Conservation (phyloP, 2,797 vertebrate genomes). For the Cyclopterus lumpus region DNA sequence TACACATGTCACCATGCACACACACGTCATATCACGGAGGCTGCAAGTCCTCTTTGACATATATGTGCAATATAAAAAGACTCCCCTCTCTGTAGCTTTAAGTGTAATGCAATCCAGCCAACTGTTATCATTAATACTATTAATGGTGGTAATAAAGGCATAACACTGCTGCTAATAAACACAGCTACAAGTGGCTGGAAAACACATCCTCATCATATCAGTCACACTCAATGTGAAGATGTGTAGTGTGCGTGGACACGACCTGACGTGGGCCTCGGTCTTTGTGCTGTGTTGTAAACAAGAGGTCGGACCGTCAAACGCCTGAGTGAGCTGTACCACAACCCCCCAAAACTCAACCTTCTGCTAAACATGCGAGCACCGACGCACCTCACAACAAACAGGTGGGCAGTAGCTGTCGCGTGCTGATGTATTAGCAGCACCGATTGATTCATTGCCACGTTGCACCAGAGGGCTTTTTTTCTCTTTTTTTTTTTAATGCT, state of each 20-base stretch:
- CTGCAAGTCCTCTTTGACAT: neutral
- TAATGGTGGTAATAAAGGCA: neutral
- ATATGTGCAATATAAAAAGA: neutral
- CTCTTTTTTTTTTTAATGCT: no score
- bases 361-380: slow-evolving; percentile 46
- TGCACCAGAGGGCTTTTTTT: neutral
- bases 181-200: slow-evolving; percentile 22
- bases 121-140: neutral
- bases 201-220: slow-evolving; percentile 41
- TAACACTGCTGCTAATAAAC: neutral
- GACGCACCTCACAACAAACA: slow-evolving; percentile 60
- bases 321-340: slow-evolving; percentile 69
- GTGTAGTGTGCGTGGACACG: slow-evolving; percentile 48
- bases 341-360: slow-evolving; percentile 52
- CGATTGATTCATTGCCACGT: slow-evolving; percentile 19
- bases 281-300: slow-evolving; percentile 77
- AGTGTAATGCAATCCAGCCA: neutral
- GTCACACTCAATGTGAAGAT: slow-evolving; percentile 49
- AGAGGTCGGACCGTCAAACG: slow-evolving; percentile 73
- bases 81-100: neutral
- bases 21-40: neutral
- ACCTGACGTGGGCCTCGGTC: slow-evolving; percentile 68
- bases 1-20: neutral
- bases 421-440: slow-evolving; percentile 22
- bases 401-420: slow-evolving; percentile 57